phyloP scores from a whole-genome alignment of 1,140 invertebrate genomes.

The Teleogryllus occipitalis region DNA sequence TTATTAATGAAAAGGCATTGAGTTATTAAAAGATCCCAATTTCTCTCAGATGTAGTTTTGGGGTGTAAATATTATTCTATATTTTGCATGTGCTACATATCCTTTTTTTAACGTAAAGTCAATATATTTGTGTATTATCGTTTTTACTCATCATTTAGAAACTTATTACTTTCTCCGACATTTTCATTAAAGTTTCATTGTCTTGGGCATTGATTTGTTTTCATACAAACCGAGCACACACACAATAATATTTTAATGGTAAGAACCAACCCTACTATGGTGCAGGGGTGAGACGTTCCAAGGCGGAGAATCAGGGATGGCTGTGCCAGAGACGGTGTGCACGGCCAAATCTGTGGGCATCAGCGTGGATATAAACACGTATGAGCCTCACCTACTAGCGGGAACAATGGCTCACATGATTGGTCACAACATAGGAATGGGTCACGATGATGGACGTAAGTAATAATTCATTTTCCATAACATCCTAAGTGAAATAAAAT shows the following conservation, averaged over 20 bases:
- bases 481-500: not conserved
- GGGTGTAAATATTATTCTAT: too few relatives aligned
- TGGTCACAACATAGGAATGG: conserved; percentile 92
- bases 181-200: too few relatives aligned
- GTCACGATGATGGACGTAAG: conserved; percentile 81
- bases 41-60: not conserved
- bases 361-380: conserved; percentile 82
- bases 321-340: conserved; percentile 84
- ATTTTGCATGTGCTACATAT: too few relatives aligned
- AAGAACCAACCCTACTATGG: conserved; percentile 20
- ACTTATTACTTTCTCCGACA: too few relatives aligned
- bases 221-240: too few relatives aligned
- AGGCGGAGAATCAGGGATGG: conserved; percentile 81
- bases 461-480: conserved; percentile 23
- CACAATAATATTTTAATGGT: too few relatives aligned
- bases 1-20: not conserved
- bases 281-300: conserved; percentile 72
- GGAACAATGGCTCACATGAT: conserved; percentile 95
- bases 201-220: too few relatives aligned
- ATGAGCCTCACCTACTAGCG: conserved; percentile 87
- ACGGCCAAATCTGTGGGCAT: conserved; percentile 84
- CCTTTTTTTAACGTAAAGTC: too few relatives aligned
- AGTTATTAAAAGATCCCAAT: not conserved
- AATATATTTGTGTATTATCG: too few relatives aligned
- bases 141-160: too few relatives aligned